These are phyloP conservation scores for Anhinga rufa DNA, from an alignment of 2,113 vertebrate genomes.

Conservation along the genomic window DNA sequence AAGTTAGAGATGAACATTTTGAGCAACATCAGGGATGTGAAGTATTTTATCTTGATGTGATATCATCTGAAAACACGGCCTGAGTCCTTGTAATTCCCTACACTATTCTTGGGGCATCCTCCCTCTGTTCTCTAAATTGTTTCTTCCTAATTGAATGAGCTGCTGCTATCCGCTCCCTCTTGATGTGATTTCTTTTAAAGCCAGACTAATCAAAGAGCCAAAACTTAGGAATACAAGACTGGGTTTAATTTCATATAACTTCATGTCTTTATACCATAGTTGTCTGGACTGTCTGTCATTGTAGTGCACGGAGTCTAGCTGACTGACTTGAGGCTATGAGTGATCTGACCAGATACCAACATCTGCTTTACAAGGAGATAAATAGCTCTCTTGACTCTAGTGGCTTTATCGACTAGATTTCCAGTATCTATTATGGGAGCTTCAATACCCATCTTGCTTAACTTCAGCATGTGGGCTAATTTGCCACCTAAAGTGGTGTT, in stretches of 20 bases:
- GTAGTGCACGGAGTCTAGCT: background rate
- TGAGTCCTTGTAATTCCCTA: background rate
- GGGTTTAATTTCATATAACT: background rate
- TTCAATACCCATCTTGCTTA: background rate
- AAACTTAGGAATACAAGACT: background rate
- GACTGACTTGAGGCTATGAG: background rate
- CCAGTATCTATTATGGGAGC: background rate
- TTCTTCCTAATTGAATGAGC: background rate
- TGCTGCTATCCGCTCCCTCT: background rate
- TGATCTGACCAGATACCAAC: background rate
- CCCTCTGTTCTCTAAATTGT: background rate
- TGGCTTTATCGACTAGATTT: background rate
- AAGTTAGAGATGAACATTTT: background rate
- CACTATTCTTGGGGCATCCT: background rate
- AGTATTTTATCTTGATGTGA: background rate
- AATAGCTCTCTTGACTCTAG: background rate
- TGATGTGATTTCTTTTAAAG: background rate
- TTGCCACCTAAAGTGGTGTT: background rate
- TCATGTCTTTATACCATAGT: background rate
- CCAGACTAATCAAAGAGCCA: background rate
- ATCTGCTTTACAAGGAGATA: background rate
- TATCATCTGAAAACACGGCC: background rate
- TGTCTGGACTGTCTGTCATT: background rate
- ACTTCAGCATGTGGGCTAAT: background rate
- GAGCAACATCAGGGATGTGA: background rate